Evolutionary conservation across 2,797 vertebrate species (phyloP), one percentile per base, ranked within the genome.

Genomic region (Halcyon chelicuti): DNA sequence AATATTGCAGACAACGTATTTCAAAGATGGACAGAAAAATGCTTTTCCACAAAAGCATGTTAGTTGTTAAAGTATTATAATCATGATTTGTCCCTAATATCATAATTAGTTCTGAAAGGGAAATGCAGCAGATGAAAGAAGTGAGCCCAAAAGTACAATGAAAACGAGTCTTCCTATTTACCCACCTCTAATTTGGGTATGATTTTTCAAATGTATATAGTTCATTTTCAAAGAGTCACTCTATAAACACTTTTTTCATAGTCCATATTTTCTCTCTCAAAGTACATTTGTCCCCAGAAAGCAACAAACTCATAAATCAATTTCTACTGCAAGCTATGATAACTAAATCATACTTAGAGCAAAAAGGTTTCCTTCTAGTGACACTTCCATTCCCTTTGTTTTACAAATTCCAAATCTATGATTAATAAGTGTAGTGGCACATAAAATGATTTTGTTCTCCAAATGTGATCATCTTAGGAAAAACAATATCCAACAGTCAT

Each of bases 301-400:
- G 65, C 74, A 85, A 92, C 61, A 94, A 87, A 92, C 33, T 74
- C 90, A 93, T 96, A 95, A 95, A 95, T 96, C 94, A 95, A 74
- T 74, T 85, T 83, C 88, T 46, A 54, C 57, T 71, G 71, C 86
- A 87, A 93, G 77, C 77, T 89, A 84, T 79, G 88, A 90, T 95
- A 93, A 95, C 93, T 93, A 93, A 87, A 95, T 95, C 94, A 92
- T 40, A 82, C 63, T 96, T 96, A 67, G 82, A 83, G 58, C 63
- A 82, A 89, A 85, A 95, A 85, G 55, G 80, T 90, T 94, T 96
- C 88, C 93, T 94, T 79, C 91, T 11, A 51, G 47, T 88, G 95
- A 96, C 90, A 88, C 67, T 85, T 90, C 58, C 86, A 91, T 82
- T 86, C 71, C 67, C 86, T 88, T 92, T 88, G 83, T 85, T 95